These are phyloP conservation scores for Lacerta bilineata DNA, from an alignment of 2,797 vertebrate species.

Conservation along the genomic window DNA sequence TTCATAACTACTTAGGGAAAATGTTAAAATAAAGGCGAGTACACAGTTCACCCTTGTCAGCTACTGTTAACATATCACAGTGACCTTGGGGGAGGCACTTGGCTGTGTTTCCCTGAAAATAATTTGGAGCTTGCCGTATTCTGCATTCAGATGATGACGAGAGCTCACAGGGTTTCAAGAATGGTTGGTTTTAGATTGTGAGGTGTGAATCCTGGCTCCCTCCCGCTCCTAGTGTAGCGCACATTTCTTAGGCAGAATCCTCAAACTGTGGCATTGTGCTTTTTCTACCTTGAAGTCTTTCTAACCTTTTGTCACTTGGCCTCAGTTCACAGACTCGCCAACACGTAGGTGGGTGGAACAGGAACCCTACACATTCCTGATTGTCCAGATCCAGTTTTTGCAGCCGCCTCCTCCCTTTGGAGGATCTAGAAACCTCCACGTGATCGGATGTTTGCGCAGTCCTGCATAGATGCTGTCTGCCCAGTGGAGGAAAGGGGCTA, in stretches of 20 bases:
- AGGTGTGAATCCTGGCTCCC: slow-evolving; percentile 31
- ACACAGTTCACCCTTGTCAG: slow-evolving; percentile 68
- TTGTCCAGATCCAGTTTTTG: background rate
- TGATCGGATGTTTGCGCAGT: background rate
- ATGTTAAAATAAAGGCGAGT: slow-evolving; percentile 65
- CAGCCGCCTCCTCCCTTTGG: background rate
- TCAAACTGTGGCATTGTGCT: slow-evolving; percentile 68
- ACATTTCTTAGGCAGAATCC: slow-evolving; percentile 60
- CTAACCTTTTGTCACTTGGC: slow-evolving; percentile 9
- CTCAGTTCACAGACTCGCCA: background rate
- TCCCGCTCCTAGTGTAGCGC: slow-evolving; percentile 40
- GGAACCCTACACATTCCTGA: background rate
- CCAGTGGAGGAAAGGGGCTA: background rate
- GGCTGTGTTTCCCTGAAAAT: slow-evolving; percentile 58
- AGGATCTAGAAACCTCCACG: background rate
- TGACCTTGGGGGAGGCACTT: slow-evolving; percentile 52
- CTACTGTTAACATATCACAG: slow-evolving; percentile 58
- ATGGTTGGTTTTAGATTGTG: slow-evolving; percentile 57
- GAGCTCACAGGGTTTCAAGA: slow-evolving; percentile 53
- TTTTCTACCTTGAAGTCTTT: slow-evolving; percentile 62
- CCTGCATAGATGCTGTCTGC: background rate
- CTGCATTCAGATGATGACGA: slow-evolving; percentile 63
- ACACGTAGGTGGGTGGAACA: background rate
- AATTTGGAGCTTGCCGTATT: slow-evolving; percentile 64
- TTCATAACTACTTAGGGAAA: slow-evolving; percentile 69